A percentile compares a stretch with the other conserved stretches of the same genome.
Evolutionary conservation across 1,140 invertebrate species (phyloP).

Genomic region (Pogonomyrmex californicus): DNA sequence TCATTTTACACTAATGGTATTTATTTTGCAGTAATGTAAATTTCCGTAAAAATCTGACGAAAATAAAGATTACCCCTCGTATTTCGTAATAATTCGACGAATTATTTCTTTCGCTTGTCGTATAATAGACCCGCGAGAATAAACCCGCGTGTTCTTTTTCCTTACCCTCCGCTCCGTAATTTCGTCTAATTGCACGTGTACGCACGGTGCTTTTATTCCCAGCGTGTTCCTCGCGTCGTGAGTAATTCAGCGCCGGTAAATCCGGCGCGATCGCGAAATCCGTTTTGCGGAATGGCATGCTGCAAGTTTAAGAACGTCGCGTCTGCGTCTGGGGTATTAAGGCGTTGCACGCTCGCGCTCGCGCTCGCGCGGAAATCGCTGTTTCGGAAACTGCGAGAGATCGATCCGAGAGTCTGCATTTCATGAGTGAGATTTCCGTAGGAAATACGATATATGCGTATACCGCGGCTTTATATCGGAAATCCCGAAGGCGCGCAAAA

Average conservation of each 20-base stretch:
- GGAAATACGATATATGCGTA: slow-evolving; percentile 24
- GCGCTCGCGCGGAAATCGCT: slow-evolving; percentile 19
- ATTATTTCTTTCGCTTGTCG: not conserved
- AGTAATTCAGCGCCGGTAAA: slow-evolving; percentile 13
- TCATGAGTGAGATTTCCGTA: slow-evolving; percentile 14
- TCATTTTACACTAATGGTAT: not conserved
- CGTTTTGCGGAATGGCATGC: slow-evolving; percentile 19
- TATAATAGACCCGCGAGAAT: not conserved
- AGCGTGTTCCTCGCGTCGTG: not conserved
- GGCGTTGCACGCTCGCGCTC: not conserved
- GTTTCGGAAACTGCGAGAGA: not conserved
- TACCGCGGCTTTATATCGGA: slow-evolving; percentile 20
- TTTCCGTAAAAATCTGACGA: not conserved
- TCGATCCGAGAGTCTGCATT: slow-evolving; percentile 23
- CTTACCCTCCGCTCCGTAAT: slow-evolving; percentile 5
- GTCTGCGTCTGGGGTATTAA: not conserved
- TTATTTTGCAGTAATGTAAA: not conserved
- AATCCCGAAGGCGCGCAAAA: not conserved
- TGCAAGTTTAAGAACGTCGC: slow-evolving; percentile 13
- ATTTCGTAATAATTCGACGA: not conserved
- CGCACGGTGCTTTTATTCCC: not conserved
- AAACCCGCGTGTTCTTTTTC: not conserved
- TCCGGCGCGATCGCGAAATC: slow-evolving; percentile 15
- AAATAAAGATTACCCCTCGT: slow-evolving; percentile 5
- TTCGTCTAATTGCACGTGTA: slow-evolving; percentile 24